A percentile compares a stretch with the other conserved stretches of the same genome.
These are phyloP conservation scores for Chrysolina haemoptera DNA, from an alignment of 2,888 invertebrate species.

Conservation along the genomic window DNA sequence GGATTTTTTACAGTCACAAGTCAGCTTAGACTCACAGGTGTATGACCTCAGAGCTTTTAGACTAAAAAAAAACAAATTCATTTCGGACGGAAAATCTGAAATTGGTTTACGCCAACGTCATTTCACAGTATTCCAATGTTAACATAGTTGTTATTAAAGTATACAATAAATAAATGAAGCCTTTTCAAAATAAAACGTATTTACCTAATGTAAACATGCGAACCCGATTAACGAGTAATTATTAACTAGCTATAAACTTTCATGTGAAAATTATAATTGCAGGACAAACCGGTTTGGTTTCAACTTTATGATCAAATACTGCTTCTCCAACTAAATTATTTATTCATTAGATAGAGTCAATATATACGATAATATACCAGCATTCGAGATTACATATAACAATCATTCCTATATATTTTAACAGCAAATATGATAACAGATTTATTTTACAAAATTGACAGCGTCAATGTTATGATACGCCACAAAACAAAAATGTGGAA, in stretches of 20 bases:
- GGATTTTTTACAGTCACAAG: too few relatives aligned
- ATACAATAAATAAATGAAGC: slow-evolving; percentile 1
- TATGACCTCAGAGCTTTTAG: too few relatives aligned
- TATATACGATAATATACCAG: neutral
- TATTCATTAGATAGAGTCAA: neutral
- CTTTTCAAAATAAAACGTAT: slow-evolving; percentile 1
- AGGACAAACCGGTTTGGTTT: neutral
- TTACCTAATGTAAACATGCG: neutral
- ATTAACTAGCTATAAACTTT: neutral
- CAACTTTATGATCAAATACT: neutral
- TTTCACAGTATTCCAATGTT: neutral
- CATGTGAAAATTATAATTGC: slow-evolving; percentile 2
- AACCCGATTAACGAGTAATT: slow-evolving; percentile 4
- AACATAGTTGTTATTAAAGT: neutral
- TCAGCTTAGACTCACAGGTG: too few relatives aligned
- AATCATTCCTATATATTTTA: too few relatives aligned
- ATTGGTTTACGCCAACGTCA: neutral
- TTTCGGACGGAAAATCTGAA: neutral
- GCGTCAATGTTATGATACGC: too few relatives aligned
- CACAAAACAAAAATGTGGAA: too few relatives aligned
- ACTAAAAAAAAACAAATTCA: too few relatives aligned
- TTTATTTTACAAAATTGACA: too few relatives aligned
- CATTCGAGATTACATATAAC: too few relatives aligned
- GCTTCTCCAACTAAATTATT: neutral
- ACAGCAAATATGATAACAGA: too few relatives aligned